These are phyloP conservation scores for Notodonta ziczac DNA, from an alignment of 2,888 invertebrate species.

Conservation along the genomic window DNA sequence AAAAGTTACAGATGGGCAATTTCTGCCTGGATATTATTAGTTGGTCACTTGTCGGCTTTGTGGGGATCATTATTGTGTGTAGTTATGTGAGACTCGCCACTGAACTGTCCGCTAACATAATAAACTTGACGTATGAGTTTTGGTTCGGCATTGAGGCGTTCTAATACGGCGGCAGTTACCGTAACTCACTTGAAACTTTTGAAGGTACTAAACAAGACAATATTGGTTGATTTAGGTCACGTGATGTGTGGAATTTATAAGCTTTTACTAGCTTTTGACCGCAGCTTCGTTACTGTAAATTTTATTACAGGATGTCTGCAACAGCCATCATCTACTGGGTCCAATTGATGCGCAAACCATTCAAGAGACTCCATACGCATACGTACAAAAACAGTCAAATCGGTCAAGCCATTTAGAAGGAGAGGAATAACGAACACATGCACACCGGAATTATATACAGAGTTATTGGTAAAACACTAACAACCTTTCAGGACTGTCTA, in stretches of 20 bases:
- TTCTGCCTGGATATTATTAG: constrained; percentile 24
- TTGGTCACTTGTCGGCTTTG: constrained; percentile 33
- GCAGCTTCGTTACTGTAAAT: no score
- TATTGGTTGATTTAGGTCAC: constrained; percentile 25
- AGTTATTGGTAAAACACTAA: no score
- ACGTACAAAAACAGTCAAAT: no score
- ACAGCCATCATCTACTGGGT: no score
- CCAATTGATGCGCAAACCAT: no score
- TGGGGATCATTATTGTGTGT: constrained; percentile 24
- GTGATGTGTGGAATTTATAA: not conserved
- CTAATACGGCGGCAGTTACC: constrained; percentile 19
- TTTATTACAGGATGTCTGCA: no score
- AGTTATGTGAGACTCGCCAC: constrained; percentile 18
- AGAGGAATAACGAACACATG: no score
- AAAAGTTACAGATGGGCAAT: constrained; percentile 28
- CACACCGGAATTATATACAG: no score
- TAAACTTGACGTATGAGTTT: constrained; percentile 46
- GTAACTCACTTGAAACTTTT: constrained; percentile 33
- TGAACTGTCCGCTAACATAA: constrained; percentile 44
- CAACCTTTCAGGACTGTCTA: no score
- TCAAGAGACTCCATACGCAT: no score
- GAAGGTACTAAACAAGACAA: constrained; percentile 22
- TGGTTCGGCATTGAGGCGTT: constrained; percentile 19
- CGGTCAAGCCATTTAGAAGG: no score
- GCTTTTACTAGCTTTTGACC: not conserved